phyloP scores from a whole-genome alignment of 2,888 invertebrate species.

The Synanthedon vespiformis region DNA sequence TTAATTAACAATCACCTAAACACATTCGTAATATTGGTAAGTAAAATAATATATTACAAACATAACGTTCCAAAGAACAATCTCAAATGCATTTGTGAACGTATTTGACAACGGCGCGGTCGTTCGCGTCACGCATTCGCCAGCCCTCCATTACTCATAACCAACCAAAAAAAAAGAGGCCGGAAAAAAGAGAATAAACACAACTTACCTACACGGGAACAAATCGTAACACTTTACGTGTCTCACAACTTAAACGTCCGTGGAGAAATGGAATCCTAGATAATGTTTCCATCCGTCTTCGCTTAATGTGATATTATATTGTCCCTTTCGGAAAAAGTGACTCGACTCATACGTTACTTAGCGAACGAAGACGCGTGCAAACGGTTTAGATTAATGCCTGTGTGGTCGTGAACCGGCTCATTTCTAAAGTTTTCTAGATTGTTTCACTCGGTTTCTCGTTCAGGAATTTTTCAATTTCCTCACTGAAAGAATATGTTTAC shows the following conservation, averaged over 20 bases:
- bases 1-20: too few relatives aligned
- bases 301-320: slow-evolving; percentile 45
- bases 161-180: slow-evolving; percentile 39
- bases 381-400: slow-evolving; percentile 25
- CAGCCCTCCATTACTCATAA: slow-evolving; percentile 51
- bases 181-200: slow-evolving; percentile 49
- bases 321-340: slow-evolving; percentile 22
- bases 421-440: slow-evolving; percentile 27
- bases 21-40: too few relatives aligned
- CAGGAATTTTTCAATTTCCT: slow-evolving; percentile 46
- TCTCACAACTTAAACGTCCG: slow-evolving; percentile 54
- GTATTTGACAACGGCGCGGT: slow-evolving; percentile 36
- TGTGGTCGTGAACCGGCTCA: slow-evolving; percentile 8
- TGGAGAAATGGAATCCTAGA: slow-evolving; percentile 47
- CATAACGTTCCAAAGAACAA: slow-evolving; percentile 17
- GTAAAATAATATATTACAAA: neutral
- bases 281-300: slow-evolving; percentile 52
- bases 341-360: slow-evolving; percentile 23
- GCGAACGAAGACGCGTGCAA: slow-evolving; percentile 17
- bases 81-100: slow-evolving; percentile 32
- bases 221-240: slow-evolving; percentile 60
- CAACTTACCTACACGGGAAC: slow-evolving; percentile 51
- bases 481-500: slow-evolving; percentile 27
- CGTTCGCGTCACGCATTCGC: slow-evolving; percentile 34
- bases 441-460: slow-evolving; percentile 20